A percentile compares a stretch with the other conserved stretches of the same genome.
Conservation (phyloP, 2,113 vertebrate species). For the Scomber colias region DNA sequence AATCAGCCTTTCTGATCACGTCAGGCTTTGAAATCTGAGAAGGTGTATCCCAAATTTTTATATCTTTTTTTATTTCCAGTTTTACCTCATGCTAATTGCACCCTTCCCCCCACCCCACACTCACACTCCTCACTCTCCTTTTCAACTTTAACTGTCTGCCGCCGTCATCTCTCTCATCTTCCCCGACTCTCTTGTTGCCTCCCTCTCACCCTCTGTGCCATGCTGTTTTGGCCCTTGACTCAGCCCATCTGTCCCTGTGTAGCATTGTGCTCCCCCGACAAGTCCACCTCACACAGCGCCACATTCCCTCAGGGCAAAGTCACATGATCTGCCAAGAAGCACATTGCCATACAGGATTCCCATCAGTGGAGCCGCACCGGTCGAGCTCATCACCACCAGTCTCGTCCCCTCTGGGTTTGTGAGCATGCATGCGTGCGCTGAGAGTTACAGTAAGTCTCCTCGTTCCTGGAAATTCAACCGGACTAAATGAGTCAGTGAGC, state of each 20-base stretch:
- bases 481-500: slow-evolving; percentile 19
- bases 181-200: slow-evolving; percentile 20
- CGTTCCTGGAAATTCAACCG: slow-evolving; percentile 11
- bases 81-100: slow-evolving; percentile 36
- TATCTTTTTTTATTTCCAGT: slow-evolving; percentile 23
- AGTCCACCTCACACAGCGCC: slow-evolving; percentile 61
- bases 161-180: slow-evolving; percentile 26
- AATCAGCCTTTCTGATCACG: slow-evolving; percentile 65
- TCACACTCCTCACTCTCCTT: slow-evolving; percentile 21
- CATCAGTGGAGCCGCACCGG: background rate
- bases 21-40: slow-evolving; percentile 64
- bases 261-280: slow-evolving; percentile 76
- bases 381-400: background rate
- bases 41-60: slow-evolving; percentile 17
- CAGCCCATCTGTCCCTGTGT: slow-evolving; percentile 81
- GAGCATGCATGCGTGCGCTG: slow-evolving; percentile 9
- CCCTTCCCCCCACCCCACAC: background rate
- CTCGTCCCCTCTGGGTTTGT: background rate
- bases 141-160: slow-evolving; percentile 36
- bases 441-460: slow-evolving; percentile 49
- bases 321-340: slow-evolving; percentile 56
- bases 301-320: slow-evolving; percentile 69
- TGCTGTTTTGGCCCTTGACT: slow-evolving; percentile 77
- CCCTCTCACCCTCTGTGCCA: slow-evolving; percentile 49
- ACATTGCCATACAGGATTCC: slow-evolving; percentile 49